Percentiles rank a stretch among this genome's conserved stretches.
phyloP scores from a whole-genome alignment of 2,888 invertebrate species.

The Azorinus chamasolen region DNA sequence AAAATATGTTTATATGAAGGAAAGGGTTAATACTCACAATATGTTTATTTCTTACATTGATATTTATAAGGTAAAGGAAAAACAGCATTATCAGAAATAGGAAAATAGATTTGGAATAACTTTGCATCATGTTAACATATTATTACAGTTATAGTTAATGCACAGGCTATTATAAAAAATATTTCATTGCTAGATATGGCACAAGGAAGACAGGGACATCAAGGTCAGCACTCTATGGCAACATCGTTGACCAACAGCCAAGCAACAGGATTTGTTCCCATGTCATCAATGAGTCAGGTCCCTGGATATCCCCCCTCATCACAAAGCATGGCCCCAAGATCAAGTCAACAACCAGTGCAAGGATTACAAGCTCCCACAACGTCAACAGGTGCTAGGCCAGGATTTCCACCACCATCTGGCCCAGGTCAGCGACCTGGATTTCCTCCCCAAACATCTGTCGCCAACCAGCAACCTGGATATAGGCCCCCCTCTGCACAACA shows the following conservation, averaged over 20 bases:
- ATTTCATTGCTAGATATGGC: too few species aligned
- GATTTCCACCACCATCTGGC: slow-evolving; percentile 18
- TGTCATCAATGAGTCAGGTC: slow-evolving; percentile 26
- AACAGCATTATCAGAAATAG: too few species aligned
- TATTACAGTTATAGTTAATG: too few species aligned
- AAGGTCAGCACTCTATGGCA: slow-evolving; percentile 6
- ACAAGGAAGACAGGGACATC: too few species aligned
- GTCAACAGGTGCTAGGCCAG: slow-evolving; percentile 17
- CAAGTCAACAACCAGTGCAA: slow-evolving; percentile 13
- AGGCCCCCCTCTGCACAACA: slow-evolving; percentile 28
- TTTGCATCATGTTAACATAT: too few species aligned
- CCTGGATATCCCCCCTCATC: slow-evolving; percentile 37
- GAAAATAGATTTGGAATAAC: too few species aligned
- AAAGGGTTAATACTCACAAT: too few species aligned
- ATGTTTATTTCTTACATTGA: too few species aligned
- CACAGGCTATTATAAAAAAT: too few species aligned
- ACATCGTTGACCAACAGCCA: slow-evolving; percentile 9
- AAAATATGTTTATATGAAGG: too few species aligned
- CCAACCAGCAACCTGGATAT: slow-evolving; percentile 43
- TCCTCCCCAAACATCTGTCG: slow-evolving; percentile 31
- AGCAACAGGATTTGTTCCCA: slow-evolving; percentile 12
- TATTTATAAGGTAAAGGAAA: too few species aligned
- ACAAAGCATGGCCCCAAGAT: slow-evolving; percentile 1
- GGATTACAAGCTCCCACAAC: slow-evolving; percentile 26
- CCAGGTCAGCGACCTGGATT: slow-evolving; percentile 39